Base-by-base conservation (phyloP, 1,140 invertebrate genomes). In the Zaprionus nigranus region DNA sequence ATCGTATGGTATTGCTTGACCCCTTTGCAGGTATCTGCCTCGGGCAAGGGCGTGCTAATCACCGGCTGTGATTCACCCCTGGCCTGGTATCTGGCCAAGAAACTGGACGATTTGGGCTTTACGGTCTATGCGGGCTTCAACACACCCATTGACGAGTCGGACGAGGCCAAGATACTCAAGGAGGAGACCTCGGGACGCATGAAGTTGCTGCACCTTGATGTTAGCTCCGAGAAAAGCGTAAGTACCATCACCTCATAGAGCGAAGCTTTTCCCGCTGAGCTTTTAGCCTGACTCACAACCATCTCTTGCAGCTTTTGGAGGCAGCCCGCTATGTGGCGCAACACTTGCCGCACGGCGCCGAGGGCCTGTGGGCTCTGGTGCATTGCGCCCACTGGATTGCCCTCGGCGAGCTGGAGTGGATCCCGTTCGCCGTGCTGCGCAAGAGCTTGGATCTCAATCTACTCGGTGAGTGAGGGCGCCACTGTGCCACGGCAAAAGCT, bases 381-480 rank as follows among this genome's bases (percentile, higher is more conserved):
- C 98, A 98, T 93, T 97, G 97, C 81, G 97, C 97, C 60, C 96
- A 97, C 26, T 97, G 97, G 95, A 96, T 97, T 79, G 96, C 96
- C 20, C 95, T 97, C 58, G 97, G 97, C 1, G 97, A 98, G 93
- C 95, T 98, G 65, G 98, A 98, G 93, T 97, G 96, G 96, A 95
- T 97, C 64, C 96, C 97, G 46, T 95, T 96, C 75, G 94, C 94
- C 3, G 95, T 96, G 62, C 95, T 96, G 79, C 95, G 95, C 81
- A 94, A 95, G 85, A 95, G 96, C 30, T 94, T 96, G 88, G 96
- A 97, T 94, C 96, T 61, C 97, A 98, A 94, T 94, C 97, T 77
- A 59, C 93, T 97, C 49, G 96, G 95, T 92, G 51, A 86, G 81
- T 60, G 62, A 51, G 40, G 69, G 72, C 78, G 62, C 69, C 57